A percentile compares a stretch with the other conserved stretches of the same genome.
Evolutionary conservation across 2,113 vertebrate species (phyloP).

Genomic region (Galbula dea): DNA sequence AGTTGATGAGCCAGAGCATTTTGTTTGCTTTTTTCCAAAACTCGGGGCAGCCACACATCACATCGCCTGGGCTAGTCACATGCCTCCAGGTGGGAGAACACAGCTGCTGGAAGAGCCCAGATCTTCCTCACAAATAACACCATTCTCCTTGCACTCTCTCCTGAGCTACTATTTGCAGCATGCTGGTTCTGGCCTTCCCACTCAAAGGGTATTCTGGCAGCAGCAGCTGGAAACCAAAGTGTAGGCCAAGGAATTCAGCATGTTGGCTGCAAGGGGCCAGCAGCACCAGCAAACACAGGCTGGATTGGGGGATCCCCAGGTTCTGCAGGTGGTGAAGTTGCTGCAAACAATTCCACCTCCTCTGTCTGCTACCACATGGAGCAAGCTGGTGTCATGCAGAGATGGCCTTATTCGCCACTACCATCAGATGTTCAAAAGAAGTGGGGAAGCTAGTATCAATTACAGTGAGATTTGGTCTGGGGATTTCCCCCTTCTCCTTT

Average conservation of each 20-base stretch:
- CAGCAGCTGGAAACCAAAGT: background rate
- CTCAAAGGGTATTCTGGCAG: background rate
- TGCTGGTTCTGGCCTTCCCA: background rate
- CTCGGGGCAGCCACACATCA: background rate
- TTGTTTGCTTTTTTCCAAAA: background rate
- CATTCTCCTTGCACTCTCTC: background rate
- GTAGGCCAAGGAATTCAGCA: background rate
- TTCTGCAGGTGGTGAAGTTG: background rate
- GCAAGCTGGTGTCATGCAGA: too few species aligned
- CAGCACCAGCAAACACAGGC: rapidly evolving
- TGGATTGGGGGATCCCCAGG: background rate
- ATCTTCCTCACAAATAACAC: background rate
- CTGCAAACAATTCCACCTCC: background rate
- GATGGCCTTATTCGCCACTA: rapidly evolving
- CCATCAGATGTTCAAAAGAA: background rate
- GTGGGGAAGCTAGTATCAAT: background rate
- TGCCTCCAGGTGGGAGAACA: background rate
- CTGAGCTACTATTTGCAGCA: rapidly evolving
- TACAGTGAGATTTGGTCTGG: rapidly evolving
- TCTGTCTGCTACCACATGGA: rapidly evolving
- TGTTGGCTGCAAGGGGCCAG: background rate
- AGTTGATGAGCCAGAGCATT: background rate
- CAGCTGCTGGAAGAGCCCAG: background rate
- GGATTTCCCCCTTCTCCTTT: background rate
- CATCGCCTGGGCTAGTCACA: background rate